Conservation (phyloP, 2,797 vertebrate genomes). For the Sebastes oblongus region DNA sequence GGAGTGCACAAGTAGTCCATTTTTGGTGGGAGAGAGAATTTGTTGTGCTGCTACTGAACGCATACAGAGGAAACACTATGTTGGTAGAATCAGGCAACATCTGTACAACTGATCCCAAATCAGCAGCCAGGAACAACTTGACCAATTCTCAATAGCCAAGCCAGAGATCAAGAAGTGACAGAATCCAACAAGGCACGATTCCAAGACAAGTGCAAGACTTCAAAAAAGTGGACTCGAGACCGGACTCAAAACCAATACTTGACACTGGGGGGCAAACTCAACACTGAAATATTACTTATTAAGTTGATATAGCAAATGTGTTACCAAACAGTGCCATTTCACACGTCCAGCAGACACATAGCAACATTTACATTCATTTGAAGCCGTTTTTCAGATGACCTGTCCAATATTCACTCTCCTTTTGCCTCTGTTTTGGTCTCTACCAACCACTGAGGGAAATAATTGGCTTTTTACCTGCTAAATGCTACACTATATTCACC, state of each 20-base stretch:
- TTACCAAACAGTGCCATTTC: not conserved
- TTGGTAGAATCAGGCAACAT: not conserved
- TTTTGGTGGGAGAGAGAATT: not conserved
- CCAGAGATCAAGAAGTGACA: too few relatives aligned
- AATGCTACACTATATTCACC: not conserved
- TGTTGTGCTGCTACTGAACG: not conserved
- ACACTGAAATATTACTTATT: not conserved
- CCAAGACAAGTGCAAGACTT: too few relatives aligned
- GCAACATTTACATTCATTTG: not conserved
- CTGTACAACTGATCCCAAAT: too few relatives aligned
- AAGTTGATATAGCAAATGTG: not conserved
- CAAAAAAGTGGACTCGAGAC: too few relatives aligned
- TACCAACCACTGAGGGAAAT: not conserved
- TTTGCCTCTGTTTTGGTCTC: conserved; percentile 5
- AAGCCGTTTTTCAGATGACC: not conserved
- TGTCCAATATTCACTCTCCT: not conserved
- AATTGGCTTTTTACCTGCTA: not conserved
- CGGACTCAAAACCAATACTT: too few relatives aligned
- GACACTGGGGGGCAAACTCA: not conserved
- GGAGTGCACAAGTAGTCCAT: not conserved
- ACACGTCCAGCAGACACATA: not conserved
- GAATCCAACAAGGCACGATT: too few relatives aligned
- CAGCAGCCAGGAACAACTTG: too few relatives aligned
- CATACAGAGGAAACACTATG: not conserved
- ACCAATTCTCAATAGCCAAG: too few relatives aligned